Base-by-base conservation (phyloP, 2,888 invertebrate genomes). In the Lobophora halterata region DNA sequence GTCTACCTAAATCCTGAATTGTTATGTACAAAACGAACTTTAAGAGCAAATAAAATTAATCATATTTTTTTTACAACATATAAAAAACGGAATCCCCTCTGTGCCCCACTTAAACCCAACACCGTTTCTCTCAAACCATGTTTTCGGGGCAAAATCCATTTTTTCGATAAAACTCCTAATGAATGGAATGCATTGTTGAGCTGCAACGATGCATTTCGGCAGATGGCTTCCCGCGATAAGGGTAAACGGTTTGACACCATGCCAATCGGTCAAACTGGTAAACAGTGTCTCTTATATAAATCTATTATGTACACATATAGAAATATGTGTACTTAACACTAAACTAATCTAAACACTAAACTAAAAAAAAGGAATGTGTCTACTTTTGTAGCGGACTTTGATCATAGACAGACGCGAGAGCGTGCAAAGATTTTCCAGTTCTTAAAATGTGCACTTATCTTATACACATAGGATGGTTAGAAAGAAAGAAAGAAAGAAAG, bases 191-290 rank as follows among this genome's bases (percentile, higher is more conserved):
- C 71, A 75, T 83, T 85, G 81, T 82, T 69, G 40, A 49, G 35
- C 52, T 69, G 71, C 71, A 74, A n/a, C 64, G 68, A 52, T 63
- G 71, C 72, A 69, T 53, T 55, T 55, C 60, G 75, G 71, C 80
- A 80, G 80, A 82, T 83, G 81, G 66, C 58, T 48, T 42, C 41
- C 55, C 49, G 54, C 61, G 80, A 79, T 81, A 79, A 78, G 78
- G 80, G 79, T 72, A 80, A 79, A 78, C 76, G 71, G 64, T 80
- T 76, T 77, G 77, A 78, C 80, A 82, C 79, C 75, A 62, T 38
- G 56, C 52, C 77, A 75, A 79, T 79, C 79, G 79, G 77, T 78
- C 78, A 77, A 40, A 39, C 41, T 40, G 21, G 37, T 45, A 36
- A 34, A 36, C 45, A 29, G 8, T 21, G 5, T n/a, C n/a, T n/a